These are phyloP conservation scores for Lucinisca nassula DNA, from an alignment of 2,888 invertebrate species.

Conservation along the genomic window DNA sequence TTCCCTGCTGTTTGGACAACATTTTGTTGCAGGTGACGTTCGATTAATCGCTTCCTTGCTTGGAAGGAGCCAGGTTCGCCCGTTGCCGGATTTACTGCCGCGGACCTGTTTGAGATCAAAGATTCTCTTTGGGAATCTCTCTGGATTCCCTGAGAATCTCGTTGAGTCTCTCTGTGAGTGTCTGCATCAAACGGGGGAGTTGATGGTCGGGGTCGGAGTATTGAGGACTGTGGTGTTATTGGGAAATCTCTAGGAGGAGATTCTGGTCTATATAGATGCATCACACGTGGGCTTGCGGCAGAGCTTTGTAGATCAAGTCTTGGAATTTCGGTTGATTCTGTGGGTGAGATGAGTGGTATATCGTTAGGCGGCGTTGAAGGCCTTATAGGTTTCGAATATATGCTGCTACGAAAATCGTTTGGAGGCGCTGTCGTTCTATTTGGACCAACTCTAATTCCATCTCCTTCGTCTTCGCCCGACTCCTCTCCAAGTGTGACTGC, in stretches of 20 bases:
- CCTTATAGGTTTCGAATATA: conserved; percentile 40
- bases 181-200: conserved; percentile 43
- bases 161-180: neutral
- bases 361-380: conserved; percentile 63
- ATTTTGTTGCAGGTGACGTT: conserved; percentile 54
- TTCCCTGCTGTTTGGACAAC: neutral
- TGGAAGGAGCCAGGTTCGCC: conserved; percentile 62
- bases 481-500: conserved; percentile 58
- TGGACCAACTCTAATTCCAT: neutral
- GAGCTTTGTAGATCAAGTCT: conserved; percentile 54
- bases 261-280: conserved; percentile 22
- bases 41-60: conserved; percentile 61
- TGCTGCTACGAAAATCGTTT: conserved; percentile 41
- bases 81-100: conserved; percentile 55
- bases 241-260: conserved; percentile 63
- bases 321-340: conserved; percentile 66
- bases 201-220: conserved; percentile 30
- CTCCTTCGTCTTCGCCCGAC: conserved; percentile 17
- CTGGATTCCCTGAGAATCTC: neutral
- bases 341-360: conserved; percentile 60
- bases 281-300: conserved; percentile 41
- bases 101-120: conserved; percentile 24
- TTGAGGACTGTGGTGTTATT: conserved; percentile 53
- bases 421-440: conserved; percentile 55
- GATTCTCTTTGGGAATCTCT: neutral